Percentiles rank a stretch among this genome's conserved stretches.
Conservation (phyloP, 2,797 vertebrate species). For the Euphonia xanthogaster region DNA sequence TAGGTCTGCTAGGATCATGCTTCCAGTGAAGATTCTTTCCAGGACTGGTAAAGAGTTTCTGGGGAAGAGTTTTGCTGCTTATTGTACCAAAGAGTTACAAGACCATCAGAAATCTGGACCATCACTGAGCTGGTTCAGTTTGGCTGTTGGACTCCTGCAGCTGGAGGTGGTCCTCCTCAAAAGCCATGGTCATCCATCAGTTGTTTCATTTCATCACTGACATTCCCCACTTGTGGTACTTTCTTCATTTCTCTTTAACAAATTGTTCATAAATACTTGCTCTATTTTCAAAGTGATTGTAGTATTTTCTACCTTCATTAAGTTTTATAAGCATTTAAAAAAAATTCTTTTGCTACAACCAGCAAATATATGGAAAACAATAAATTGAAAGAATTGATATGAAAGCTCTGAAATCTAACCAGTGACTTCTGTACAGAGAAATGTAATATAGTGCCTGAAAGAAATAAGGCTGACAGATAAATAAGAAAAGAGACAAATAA, state of each 20-base stretch:
- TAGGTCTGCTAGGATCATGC: neutral
- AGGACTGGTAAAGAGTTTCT: neutral
- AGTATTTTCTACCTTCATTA: neutral
- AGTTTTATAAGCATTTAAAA: neutral
- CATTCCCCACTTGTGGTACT: neutral
- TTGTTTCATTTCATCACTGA: neutral
- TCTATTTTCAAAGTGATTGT: neutral
- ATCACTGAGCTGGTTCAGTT: neutral
- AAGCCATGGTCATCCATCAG: neutral
- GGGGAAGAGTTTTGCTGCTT: neutral
- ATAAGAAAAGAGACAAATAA: neutral
- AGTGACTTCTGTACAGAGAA: neutral
- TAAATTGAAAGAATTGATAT: neutral
- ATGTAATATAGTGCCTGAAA: neutral
- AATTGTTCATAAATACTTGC: neutral
- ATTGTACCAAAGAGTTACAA: neutral
- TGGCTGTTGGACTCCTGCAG: neutral
- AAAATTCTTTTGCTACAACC: neutral
- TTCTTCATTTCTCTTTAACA: neutral
- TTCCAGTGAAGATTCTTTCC: neutral
- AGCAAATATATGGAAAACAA: neutral
- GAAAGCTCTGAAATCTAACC: neutral
- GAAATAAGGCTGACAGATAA: neutral
- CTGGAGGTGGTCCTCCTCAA: neutral
- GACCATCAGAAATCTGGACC: neutral